Base-by-base conservation (phyloP, 1,140 invertebrate genomes). In the Macrobrachium rosenbergii region DNA sequence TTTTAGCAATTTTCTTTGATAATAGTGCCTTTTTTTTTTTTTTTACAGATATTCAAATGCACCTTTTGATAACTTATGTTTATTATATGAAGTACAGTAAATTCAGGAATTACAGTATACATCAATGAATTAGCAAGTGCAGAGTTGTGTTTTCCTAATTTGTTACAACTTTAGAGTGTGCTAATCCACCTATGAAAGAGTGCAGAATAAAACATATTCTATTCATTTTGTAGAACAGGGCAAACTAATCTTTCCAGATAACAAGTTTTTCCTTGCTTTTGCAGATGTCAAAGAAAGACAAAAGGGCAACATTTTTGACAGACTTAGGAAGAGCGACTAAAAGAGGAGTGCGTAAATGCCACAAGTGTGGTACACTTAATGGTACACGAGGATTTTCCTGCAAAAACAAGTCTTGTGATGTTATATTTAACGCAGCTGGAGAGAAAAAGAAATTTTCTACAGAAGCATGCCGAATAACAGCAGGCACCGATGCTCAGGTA, bases 341-440 rank as follows among this genome's bases (percentile, higher is more conserved):
- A 89, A 93, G 94, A 90, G 96, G 96, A 88, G 94, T 96, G 0
- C 92, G 94, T 89, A 96, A 95, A 90, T 97, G 96, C 91, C 94
- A 94, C 5, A 96, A 96, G 91, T 97, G 96, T 93, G 95, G 95
- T 0, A 95, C 94, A 5, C 95, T 94, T 80, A 97, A 96, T 92
- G 96, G 96, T 2, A 96, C 95, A 6, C 92, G 95, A 90, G 95
- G 95, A 45, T 92, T 94, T 17, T 94, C 94, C 84, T 97, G 96
- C 91, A 96, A 96, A 91, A 96, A 96, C 90, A 95, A 95, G 91
- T 92, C 93, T 12, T 96, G 95, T 91, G 94, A 94, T 92, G 94
- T 94, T 37, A 88, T 89, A 58, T 89, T 89, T 80, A 95, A 95
- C 91, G 93, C 94, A 88, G 92, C 93, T 21, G 93, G 93, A n/a